Conservation (phyloP, 2,113 vertebrate genomes). For the Gracilinanus agilis region DNA sequence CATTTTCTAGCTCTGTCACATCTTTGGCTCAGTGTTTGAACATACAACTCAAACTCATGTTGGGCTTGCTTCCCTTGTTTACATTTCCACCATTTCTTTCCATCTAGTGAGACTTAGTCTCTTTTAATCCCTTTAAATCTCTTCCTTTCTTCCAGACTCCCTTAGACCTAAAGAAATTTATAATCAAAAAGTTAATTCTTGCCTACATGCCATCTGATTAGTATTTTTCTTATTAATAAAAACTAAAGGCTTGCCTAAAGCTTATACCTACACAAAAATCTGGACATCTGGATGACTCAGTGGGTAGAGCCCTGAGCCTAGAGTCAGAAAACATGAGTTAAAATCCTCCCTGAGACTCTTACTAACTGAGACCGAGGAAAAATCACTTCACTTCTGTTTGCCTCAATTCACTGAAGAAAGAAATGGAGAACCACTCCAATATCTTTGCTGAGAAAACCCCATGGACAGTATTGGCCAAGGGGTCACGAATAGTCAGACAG, state of each 20-base stretch:
- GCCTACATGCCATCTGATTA: not conserved
- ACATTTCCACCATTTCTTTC: not conserved
- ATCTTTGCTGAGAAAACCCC: too few relatives aligned
- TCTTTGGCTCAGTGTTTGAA: not conserved
- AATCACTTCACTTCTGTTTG: too few relatives aligned
- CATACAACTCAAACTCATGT: not conserved
- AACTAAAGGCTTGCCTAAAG: not conserved
- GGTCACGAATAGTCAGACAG: too few relatives aligned
- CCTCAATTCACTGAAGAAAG: too few relatives aligned
- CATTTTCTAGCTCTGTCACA: not conserved
- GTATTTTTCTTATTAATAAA: not conserved
- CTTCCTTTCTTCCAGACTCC: not conserved
- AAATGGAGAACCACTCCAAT: too few relatives aligned
- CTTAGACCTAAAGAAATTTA: not conserved
- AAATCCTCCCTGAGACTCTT: too few relatives aligned
- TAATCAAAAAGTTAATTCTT: not conserved
- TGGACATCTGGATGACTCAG: not conserved
- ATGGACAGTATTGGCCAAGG: too few relatives aligned
- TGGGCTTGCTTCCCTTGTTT: accelerated
- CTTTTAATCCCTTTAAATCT: constrained; percentile 2
- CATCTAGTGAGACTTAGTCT: not conserved
- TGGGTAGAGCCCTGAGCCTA: too few relatives aligned
- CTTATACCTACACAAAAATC: not conserved
- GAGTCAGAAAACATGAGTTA: too few relatives aligned
- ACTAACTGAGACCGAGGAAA: too few relatives aligned